Base-by-base conservation (phyloP, 2,797 vertebrate genomes). In the Alfaro cultratus region DNA sequence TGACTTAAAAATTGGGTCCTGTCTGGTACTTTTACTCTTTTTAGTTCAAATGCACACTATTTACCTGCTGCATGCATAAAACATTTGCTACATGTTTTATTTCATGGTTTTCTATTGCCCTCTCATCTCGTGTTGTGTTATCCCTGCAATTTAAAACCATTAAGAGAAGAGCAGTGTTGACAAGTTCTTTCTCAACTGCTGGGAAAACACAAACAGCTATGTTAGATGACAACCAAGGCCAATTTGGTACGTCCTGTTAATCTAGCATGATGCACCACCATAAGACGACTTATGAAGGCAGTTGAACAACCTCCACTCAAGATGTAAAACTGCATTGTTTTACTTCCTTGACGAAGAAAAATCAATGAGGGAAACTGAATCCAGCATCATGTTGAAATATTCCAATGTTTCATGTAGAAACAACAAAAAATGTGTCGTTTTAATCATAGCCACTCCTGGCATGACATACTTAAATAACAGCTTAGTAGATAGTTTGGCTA, bases 31-130 rank as follows among this genome's bases (percentile, higher is more conserved):
- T 75, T 83, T 60, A 74, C 18, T 1, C 47, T 72, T 18, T 75
- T 74, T 71, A 51, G 57, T 43, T 73, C 43, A 76, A 84, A 79
- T 26, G 64, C 43, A 34, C 21, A 39, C 3, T 57, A 21, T 76
- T 81, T 57, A 82, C 75, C 49, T 74, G 41, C 62, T 80, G 26
- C 4, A 41, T 62, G 85, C 49, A 83, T 85, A 46, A 88, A 78
- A 87, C 80, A 90, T 68, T 83, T 64, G 39, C 26, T 49, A 51
- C 68, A 3, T 80, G 68, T 87, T 85, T 87, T 57, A 79, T 83
- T n/a, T 76, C 49, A 73, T 18, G 39, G n/a, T 75, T 73, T 62
- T 79, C 49, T 46, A 47, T 80, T 49, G 60, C 23, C 49, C 78
- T 39, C 29, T 77, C 36, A 51, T 47, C 18, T 29, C 53, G 47